Evolutionary conservation across 2,888 invertebrate genomes (phyloP), one percentile per base, ranked within the genome.

Genomic region (Steinernema carpocapsae): DNA sequence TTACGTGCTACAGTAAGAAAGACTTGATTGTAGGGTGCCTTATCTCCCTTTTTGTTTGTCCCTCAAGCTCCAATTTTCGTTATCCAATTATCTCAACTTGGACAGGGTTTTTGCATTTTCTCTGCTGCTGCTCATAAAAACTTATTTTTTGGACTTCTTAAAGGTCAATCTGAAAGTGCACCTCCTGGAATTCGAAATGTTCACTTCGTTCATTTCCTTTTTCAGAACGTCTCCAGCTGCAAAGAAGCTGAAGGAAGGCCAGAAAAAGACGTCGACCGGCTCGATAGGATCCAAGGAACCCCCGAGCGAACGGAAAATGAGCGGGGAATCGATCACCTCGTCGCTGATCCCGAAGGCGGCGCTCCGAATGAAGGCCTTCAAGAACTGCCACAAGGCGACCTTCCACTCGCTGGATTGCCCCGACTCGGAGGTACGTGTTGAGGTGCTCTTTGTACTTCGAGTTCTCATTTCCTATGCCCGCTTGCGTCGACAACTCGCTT

Each of bases 401-500:
- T 64, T 64, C 32, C 64, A 64, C 32, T 64, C 64, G 6, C 32
- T 64, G 10, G 64, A 64, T 32, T 64, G 17, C 19, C 29, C 64
- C 12, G 64, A 64, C n/a, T 56, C 56, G 2, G 64, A 64, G 64
- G 64, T 64, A n/a, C 6, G 64, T 14, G 48, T 48, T 17, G 7
- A 14, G 14, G 43, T 43, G n/a, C 37, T 37, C 10, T 37, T 32
- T 26, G 56, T 26, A 56, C 64, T 64, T 32, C 10, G 17, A 26
- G 24, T 56, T 64, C 64, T 29, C 64, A 32, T 64, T 64, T 64
- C 32, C 26, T 64, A 64, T 64, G 64, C 32, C 29, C 14, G 56
- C 32, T 64, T 32, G 14, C 56, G 56, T 64, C 29, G 32, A 4
- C 48, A 4, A 19, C 4, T 48, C 19, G 32, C 64, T 64, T 29